Evolutionary conservation across 2,113 vertebrate species (phyloP), one percentile per base, ranked within the genome.

Genomic region (Tachysurus vachellii): DNA sequence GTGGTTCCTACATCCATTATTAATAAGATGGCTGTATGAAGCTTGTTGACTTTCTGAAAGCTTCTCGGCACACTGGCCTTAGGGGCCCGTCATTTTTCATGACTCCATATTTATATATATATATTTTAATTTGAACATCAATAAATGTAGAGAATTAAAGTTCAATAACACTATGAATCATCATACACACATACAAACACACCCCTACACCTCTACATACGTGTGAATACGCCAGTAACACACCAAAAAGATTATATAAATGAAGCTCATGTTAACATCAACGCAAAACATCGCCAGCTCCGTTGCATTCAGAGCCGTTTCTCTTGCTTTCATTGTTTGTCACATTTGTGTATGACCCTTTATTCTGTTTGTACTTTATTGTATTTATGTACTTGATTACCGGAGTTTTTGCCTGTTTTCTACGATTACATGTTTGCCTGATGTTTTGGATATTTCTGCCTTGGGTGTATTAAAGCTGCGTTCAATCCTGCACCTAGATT

Each of bases 11-110:
- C 8, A 31, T 79, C 76, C 16, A 56, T 56, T 56, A 31, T 57
- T 80, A 57, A 57, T 57, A 57, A 83, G 31, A 66, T 73, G 36
- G 64, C 80, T n/a, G 68, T 42, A 42, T 88, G 84, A 61, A 83
- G 71, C 47, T 50, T 88, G 86, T 85, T 88, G 82, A 88, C 87
- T 86, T 88, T 88, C 87, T 86, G 82, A 82, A 90, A 85, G 85
- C 66, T 90, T 88, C 84, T 84, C n/a, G 7, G 82, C 82, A 86
- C 71, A 71, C 68, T 77, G 84, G 59, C 68, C 73, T 79, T 88
- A 84, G 86, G 17, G 68, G 76, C 66, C 75, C 36, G 28, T 87
- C 61, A 85, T 86, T 88, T 89, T 89, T 88, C 42, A 88, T 84
- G 84, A 88, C 80, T 84, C 31, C 77, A 71, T 80, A 66, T 86